These are phyloP conservation scores for Okamejei kenojei DNA, from an alignment of 2,797 vertebrate genomes.

Conservation along the genomic window DNA sequence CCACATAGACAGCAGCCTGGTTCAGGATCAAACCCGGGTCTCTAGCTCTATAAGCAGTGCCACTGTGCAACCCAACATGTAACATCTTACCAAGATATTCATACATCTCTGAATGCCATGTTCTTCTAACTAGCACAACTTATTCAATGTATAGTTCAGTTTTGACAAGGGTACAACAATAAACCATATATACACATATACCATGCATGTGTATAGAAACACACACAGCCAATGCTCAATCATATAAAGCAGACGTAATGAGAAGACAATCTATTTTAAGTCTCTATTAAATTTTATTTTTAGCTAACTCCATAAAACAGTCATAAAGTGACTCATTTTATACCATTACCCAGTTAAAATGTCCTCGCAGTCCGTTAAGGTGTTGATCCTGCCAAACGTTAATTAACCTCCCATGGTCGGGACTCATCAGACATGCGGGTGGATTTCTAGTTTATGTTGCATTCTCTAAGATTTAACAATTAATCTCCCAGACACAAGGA, in stretches of 20 bases:
- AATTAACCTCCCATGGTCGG: not conserved
- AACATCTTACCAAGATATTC: not conserved
- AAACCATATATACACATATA: not conserved
- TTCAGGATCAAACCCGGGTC: too few species aligned
- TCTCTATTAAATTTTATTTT: not conserved
- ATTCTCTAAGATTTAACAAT: not conserved
- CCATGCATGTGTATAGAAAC: not conserved
- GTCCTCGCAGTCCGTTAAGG: not conserved
- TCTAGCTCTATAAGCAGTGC: too few species aligned
- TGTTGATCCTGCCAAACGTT: not conserved
- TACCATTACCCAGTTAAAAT: not conserved
- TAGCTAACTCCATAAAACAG: too few species aligned
- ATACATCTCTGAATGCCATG: constrained; percentile 3
- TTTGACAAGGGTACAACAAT: not conserved
- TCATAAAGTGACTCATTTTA: not conserved
- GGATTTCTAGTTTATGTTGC: not conserved
- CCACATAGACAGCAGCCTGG: too few species aligned
- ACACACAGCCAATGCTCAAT: not conserved
- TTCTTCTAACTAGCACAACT: not conserved
- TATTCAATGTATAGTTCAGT: not conserved
- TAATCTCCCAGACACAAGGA: not conserved
- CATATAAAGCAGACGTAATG: not conserved
- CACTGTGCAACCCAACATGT: too few species aligned
- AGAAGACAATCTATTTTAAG: not conserved
- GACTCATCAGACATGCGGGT: not conserved